Percentiles rank a stretch among this genome's conserved stretches.
phyloP scores from a whole-genome alignment of 1,140 invertebrate genomes.

The Drosophila quadrilineata region DNA sequence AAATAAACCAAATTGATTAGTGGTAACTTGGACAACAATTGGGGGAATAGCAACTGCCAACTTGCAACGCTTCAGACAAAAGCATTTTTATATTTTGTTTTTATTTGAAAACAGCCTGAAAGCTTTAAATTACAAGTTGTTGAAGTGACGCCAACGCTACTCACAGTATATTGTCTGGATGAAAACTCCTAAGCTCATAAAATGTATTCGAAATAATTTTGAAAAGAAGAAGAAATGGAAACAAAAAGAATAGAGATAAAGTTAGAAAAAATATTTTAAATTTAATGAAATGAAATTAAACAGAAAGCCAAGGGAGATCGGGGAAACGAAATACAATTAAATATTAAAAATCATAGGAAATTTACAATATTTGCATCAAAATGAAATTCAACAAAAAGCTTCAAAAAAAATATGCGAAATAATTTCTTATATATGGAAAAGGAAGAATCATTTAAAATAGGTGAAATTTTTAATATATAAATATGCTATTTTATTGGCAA shows the following conservation, averaged over 20 bases:
- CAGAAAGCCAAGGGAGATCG: not conserved
- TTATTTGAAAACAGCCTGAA: conserved; percentile 13
- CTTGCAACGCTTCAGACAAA: conserved; percentile 15
- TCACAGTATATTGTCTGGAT: conserved; percentile 81
- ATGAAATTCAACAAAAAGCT: too few relatives aligned
- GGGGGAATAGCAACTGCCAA: too few relatives aligned
- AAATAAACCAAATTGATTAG: not conserved
- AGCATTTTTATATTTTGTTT: conserved; percentile 11
- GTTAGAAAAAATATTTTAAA: conserved; percentile 49
- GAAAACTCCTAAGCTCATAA: conserved; percentile 79
- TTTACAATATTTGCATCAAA: too few relatives aligned
- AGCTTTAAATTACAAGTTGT: conserved; percentile 9
- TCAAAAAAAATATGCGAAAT: too few relatives aligned
- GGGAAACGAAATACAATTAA: not conserved
- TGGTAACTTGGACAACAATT: not conserved
- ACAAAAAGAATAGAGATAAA: conserved; percentile 68
- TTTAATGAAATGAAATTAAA: conserved; percentile 30
- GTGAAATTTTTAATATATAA: not conserved
- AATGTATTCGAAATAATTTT: conserved; percentile 26
- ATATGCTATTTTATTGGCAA: not conserved
- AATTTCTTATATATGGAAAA: too few relatives aligned
- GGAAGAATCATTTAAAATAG: too few relatives aligned
- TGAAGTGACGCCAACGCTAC: conserved; percentile 52
- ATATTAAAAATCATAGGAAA: not conserved
- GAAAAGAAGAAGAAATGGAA: conserved; percentile 63